Evolutionary conservation across 1,140 invertebrate species (phyloP).

Genomic region (Asbolus verrucosus): DNA sequence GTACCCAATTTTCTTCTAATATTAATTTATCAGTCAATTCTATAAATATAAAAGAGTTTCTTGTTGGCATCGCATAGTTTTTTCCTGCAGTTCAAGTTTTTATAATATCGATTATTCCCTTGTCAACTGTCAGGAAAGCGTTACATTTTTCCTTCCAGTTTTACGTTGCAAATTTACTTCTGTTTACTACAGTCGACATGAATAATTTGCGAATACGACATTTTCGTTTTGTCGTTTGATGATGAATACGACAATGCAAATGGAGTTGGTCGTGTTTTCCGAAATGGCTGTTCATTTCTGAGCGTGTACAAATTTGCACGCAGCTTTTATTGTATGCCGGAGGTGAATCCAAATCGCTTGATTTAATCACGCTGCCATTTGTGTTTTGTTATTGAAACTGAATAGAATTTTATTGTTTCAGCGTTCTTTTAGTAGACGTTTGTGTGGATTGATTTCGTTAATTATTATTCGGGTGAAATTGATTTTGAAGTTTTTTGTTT

Average conservation of each 20-base stretch:
- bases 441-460: conserved; percentile 40
- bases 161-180: not conserved
- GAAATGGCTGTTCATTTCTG: not conserved
- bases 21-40: no score
- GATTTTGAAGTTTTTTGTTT: conserved; percentile 3
- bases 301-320: conserved; percentile 31
- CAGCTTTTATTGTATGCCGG: conserved; percentile 19
- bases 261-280: not conserved
- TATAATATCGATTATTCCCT: no score
- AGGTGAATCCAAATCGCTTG: conserved; percentile 37
- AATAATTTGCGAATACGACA: not conserved
- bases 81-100: no score
- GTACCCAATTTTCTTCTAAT: no score
- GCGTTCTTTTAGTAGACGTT: conserved; percentile 34
- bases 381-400: conserved; percentile 28
- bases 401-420: conserved; percentile 40
- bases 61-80: no score
- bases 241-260: not conserved
- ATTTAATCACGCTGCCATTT: conserved; percentile 35
- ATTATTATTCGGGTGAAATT: conserved; percentile 42
- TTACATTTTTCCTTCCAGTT: no score
- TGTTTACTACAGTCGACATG: not conserved
- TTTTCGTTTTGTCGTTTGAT: conserved; percentile 1
- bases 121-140: no score
- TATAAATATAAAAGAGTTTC: no score